Conservation (phyloP, 2,888 invertebrate genomes). For the Chalcis sispes region DNA sequence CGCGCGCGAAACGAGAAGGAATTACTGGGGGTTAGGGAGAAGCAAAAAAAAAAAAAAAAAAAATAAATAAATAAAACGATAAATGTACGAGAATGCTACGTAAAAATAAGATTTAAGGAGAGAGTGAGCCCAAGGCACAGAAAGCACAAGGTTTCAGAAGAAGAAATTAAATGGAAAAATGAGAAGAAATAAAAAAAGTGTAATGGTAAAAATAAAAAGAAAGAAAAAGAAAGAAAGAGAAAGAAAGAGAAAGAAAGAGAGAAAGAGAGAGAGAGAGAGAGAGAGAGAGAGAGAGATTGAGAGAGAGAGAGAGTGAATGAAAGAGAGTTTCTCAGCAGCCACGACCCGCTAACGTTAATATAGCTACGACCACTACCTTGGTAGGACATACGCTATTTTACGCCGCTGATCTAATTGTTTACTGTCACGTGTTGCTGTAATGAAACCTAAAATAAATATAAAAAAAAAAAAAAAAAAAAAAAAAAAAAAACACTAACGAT, state of each 20-base stretch:
- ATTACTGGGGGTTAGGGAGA: slow-evolving; percentile 7
- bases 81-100: slow-evolving; percentile 21
- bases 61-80: slow-evolving; percentile 6
- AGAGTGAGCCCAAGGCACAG: slow-evolving; percentile 35
- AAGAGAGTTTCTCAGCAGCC: slow-evolving; percentile 62
- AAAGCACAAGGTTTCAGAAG: slow-evolving; percentile 25
- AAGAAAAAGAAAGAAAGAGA: no score
- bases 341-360: slow-evolving; percentile 64
- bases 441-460: slow-evolving; percentile 49
- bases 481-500: slow-evolving; percentile 65
- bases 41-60: slow-evolving; percentile 5
- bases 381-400: slow-evolving; percentile 73
- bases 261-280: no score
- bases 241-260: no score
- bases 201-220: slow-evolving; percentile 30
- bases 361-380: slow-evolving; percentile 74
- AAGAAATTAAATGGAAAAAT: slow-evolving; percentile 27
- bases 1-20: slow-evolving; percentile 29
- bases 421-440: slow-evolving; percentile 75
- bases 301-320: no score
- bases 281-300: no score
- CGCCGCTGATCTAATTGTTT: slow-evolving; percentile 75
- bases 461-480: slow-evolving; percentile 44
- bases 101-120: background rate
- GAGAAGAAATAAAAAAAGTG: slow-evolving; percentile 53